Percentiles rank a stretch among this genome's conserved stretches.
Conservation (phyloP, 2,113 vertebrate species). For the Gavia stellata region DNA sequence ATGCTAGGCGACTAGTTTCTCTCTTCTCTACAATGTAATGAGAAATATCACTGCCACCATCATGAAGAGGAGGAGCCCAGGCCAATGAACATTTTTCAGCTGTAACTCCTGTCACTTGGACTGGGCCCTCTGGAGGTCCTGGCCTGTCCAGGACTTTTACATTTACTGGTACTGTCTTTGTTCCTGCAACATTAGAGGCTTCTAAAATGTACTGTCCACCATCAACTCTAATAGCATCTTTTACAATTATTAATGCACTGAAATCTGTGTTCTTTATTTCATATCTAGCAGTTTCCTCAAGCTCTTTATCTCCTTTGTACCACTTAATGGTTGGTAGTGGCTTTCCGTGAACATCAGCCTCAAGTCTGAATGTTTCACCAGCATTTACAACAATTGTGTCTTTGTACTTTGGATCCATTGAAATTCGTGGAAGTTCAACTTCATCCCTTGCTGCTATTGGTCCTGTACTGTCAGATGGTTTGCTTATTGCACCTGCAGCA, state of each 20-base stretch:
- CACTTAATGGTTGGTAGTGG: slow-evolving; percentile 90
- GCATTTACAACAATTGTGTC: slow-evolving; percentile 88
- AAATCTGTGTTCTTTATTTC: slow-evolving; percentile 92
- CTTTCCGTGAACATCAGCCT: slow-evolving; percentile 92
- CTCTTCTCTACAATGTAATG: slow-evolving; percentile 94
- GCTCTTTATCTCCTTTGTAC: slow-evolving; percentile 88
- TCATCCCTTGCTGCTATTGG: slow-evolving; percentile 92
- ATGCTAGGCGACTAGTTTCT: slow-evolving; percentile 95
- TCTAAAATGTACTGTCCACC: slow-evolving; percentile 88
- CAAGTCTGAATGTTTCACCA: slow-evolving; percentile 90
- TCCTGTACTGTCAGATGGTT: slow-evolving; percentile 94
- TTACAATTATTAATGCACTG: slow-evolving; percentile 86
- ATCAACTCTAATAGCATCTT: slow-evolving; percentile 89
- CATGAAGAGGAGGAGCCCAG: slow-evolving; percentile 88
- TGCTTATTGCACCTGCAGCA: slow-evolving; percentile 90
- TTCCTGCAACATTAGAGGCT: slow-evolving; percentile 88
- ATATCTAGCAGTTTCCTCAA: slow-evolving; percentile 87
- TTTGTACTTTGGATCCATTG: slow-evolving; percentile 93
- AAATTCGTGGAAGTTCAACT: slow-evolving; percentile 90
- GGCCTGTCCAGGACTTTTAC: slow-evolving; percentile 94
- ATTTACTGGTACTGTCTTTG: slow-evolving; percentile 84
- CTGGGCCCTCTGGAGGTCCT: slow-evolving; percentile 86
- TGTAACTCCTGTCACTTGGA: slow-evolving; percentile 87
- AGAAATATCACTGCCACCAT: slow-evolving; percentile 93
- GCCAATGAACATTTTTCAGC: slow-evolving; percentile 88